phyloP scores from a whole-genome alignment of 2,113 vertebrate species.

The Coptodon rendalli region DNA sequence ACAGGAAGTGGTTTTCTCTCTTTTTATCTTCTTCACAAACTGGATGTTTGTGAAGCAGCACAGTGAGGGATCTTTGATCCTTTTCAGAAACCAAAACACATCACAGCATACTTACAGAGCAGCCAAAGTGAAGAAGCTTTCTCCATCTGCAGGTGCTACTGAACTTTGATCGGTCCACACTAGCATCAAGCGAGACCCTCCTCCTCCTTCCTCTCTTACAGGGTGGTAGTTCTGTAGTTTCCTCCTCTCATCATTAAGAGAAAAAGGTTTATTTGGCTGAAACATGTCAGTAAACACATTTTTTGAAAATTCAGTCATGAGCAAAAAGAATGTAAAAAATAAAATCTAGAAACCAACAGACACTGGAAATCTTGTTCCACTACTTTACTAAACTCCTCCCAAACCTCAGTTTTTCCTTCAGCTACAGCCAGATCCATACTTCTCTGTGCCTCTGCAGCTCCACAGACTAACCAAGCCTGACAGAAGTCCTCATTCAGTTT shows the following conservation, averaged over 20 bases:
- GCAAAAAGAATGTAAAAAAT: background rate
- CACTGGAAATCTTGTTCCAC: too few relatives aligned
- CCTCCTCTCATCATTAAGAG: background rate
- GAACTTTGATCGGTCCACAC: background rate
- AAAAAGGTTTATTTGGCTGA: background rate
- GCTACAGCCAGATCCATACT: rapidly evolving
- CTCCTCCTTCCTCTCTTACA: background rate
- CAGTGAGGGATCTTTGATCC: too few relatives aligned
- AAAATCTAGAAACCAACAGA: background rate
- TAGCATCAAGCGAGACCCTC: background rate
- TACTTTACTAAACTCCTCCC: too few relatives aligned
- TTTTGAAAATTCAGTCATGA: background rate
- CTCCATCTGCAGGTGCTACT: background rate
- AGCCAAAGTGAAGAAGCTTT: rapidly evolving
- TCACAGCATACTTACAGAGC: background rate
- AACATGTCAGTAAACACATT: background rate
- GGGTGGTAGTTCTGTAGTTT: background rate
- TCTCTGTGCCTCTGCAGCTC: too few relatives aligned
- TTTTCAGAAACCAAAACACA: rapidly evolving
- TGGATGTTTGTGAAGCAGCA: background rate
- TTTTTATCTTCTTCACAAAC: background rate
- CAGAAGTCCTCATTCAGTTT: too few relatives aligned
- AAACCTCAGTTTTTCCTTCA: background rate
- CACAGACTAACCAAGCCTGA: too few relatives aligned
- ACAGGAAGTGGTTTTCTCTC: background rate